phyloP scores from a whole-genome alignment of 2,888 invertebrate genomes.

The Argyresthia goedartella region DNA sequence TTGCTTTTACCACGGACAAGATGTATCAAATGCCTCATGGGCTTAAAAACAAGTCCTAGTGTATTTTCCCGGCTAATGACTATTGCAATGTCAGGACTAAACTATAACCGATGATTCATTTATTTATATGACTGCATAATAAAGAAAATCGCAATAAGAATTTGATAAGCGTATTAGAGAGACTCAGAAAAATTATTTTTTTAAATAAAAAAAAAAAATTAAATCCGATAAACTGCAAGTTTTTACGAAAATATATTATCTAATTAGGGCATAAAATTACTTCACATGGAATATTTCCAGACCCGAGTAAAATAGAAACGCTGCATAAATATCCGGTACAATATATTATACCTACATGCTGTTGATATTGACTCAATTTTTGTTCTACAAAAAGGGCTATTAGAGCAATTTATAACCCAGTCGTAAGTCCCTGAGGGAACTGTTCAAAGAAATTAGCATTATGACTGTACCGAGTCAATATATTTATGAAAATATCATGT shows the following conservation, averaged over 20 bases:
- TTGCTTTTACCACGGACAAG: background rate
- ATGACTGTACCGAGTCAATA: too few relatives aligned
- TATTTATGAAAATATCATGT: too few relatives aligned
- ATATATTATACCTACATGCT: too few relatives aligned
- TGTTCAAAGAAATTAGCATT: too few relatives aligned
- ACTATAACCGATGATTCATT: conserved; percentile 9
- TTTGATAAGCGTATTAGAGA: conserved; percentile 4
- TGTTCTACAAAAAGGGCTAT: too few relatives aligned
- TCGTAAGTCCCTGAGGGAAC: too few relatives aligned
- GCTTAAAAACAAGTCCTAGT: conserved; percentile 11
- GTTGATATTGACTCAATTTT: too few relatives aligned
- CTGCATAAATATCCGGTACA: background rate
- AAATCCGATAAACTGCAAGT: conserved; percentile 9
- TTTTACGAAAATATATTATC: background rate
- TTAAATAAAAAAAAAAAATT: too few relatives aligned
- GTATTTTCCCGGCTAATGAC: conserved; percentile 12
- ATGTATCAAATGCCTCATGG: conserved; percentile 13
- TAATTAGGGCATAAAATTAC: conserved; percentile 7
- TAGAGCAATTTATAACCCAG: too few relatives aligned
- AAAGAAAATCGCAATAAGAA: conserved; percentile 7
- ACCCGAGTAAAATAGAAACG: background rate
- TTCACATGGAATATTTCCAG: conserved; percentile 4
- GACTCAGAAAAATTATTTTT: conserved; percentile 8
- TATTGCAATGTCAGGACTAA: conserved; percentile 13
- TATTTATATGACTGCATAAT: conserved; percentile 11